A percentile compares a stretch with the other conserved stretches of the same genome.
phyloP scores from a whole-genome alignment of 37 sponge, comb jelly and placozoan genomes.

The Aplysina aerophoba region DNA sequence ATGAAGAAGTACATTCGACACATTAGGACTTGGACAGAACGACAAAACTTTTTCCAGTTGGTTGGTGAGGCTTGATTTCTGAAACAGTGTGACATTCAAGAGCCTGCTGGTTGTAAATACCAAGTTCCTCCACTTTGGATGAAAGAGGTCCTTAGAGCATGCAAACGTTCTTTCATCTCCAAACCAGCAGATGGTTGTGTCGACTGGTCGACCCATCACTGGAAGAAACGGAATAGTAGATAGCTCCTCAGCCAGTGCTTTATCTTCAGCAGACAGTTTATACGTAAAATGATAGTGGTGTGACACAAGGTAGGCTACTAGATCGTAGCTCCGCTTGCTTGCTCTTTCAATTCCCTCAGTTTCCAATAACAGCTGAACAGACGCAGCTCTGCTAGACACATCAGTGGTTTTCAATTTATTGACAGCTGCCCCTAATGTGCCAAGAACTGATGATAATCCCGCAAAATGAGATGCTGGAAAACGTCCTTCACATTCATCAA shows the following conservation, averaged over 20 bases:
- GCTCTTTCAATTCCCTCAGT: slow-evolving; percentile 4
- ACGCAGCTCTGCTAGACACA: slow-evolving; percentile 45
- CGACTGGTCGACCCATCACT: too few species aligned
- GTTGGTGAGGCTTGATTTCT: not conserved
- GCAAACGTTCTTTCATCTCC: too few species aligned
- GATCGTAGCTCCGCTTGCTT: slow-evolving; percentile 23
- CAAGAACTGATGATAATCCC: slow-evolving; percentile 1
- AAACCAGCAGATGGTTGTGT: too few species aligned
- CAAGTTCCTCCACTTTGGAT: not conserved
- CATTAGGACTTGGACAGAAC: not conserved
- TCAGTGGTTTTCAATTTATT: slow-evolving; percentile 25
- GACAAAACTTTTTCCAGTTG: not conserved
- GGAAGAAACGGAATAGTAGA: not conserved
- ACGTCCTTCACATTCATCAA: slow-evolving; percentile 46
- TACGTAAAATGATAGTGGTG: not conserved
- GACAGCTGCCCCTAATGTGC: slow-evolving; percentile 39
- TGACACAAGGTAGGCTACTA: slow-evolving; percentile 29
- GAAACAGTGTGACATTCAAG: not conserved
- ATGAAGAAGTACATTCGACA: too few species aligned
- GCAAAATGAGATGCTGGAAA: slow-evolving; percentile 43
- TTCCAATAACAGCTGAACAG: not conserved
- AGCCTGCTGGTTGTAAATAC: not conserved
- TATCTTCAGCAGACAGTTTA: not conserved
- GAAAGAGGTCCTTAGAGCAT: too few species aligned
- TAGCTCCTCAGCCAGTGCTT: not conserved